Conservation (phyloP, 2,113 vertebrate species). For the Dipodomys spectabilis region DNA sequence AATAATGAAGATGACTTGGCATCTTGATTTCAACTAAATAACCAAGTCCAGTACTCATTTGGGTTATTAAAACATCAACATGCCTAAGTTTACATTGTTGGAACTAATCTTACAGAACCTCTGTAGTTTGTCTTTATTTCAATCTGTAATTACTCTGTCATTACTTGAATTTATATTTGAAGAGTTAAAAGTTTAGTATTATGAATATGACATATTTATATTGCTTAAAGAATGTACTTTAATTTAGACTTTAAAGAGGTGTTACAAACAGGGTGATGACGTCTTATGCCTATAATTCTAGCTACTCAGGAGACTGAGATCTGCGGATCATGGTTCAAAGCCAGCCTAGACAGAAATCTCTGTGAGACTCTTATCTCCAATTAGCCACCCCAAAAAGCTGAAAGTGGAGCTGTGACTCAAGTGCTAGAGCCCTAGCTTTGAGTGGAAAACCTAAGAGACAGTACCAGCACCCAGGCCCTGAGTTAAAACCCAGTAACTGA, state of each 20-base stretch:
- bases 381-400: not conserved
- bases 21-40: conserved; percentile 25
- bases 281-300: not conserved
- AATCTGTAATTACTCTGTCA: not conserved
- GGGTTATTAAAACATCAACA: too few species aligned
- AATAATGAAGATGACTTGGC: not conserved
- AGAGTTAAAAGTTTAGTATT: conserved; percentile 21
- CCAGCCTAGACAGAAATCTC: too few species aligned
- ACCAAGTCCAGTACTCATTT: not conserved
- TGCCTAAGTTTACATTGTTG: not conserved
- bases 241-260: conserved; percentile 18
- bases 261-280: not conserved
- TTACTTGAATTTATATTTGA: conserved; percentile 41
- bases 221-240: conserved; percentile 29
- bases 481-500: too few species aligned
- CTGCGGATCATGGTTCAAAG: too few species aligned
- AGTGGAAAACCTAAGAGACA: too few species aligned
- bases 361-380: too few species aligned
- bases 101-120: not conserved
- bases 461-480: too few species aligned
- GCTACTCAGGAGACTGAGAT: too few species aligned
- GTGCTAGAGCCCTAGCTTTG: too few species aligned
- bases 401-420: too few species aligned
- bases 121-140: not conserved
- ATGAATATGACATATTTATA: not conserved